These are phyloP conservation scores for Fregata magnificens DNA, from an alignment of 2,113 vertebrate species.

Conservation along the genomic window DNA sequence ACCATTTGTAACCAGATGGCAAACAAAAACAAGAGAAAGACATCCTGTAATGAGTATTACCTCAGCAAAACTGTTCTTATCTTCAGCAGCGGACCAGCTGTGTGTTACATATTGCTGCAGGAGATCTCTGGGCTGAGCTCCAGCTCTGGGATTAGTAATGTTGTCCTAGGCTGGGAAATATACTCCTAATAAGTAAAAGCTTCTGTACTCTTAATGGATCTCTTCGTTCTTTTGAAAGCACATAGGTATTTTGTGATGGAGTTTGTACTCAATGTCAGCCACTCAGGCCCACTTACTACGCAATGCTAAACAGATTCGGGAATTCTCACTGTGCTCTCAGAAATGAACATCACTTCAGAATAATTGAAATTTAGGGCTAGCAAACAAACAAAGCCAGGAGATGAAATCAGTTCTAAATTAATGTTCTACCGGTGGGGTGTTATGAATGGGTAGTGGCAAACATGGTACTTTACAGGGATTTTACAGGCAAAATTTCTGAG, in stretches of 20 bases:
- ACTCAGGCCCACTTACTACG: background rate
- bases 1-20: background rate
- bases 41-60: background rate
- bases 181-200: background rate
- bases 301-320: background rate
- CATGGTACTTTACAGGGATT: background rate
- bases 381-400: background rate
- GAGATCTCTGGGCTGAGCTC: background rate
- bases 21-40: background rate
- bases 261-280: background rate
- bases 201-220: background rate
- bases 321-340: background rate
- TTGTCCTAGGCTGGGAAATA: background rate
- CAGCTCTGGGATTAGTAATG: background rate
- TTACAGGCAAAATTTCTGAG: background rate
- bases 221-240: background rate
- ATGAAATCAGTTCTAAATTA: background rate
- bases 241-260: background rate
- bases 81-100: background rate
- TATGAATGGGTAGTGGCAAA: background rate
- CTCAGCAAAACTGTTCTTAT: constrained; percentile 3
- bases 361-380: background rate
- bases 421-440: background rate
- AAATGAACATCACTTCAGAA: background rate
- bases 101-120: background rate